Base-by-base conservation (phyloP, 1,140 invertebrate genomes). In the Macrosteles quadrilineatus region DNA sequence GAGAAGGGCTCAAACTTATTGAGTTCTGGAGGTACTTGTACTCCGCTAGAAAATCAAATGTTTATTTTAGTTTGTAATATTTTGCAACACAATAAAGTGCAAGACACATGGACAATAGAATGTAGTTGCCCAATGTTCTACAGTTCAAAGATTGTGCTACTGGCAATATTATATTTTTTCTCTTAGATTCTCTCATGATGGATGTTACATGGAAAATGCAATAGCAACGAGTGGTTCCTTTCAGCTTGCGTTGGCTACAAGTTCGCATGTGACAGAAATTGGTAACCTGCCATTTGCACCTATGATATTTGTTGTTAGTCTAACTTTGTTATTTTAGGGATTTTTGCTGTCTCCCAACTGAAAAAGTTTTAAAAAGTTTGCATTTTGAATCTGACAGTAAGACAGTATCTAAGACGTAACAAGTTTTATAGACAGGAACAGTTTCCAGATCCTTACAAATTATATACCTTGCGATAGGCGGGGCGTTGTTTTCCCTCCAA, bases 1-100 rank as follows among this genome's bases (percentile, higher is more conserved):
- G 55, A 59, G 55, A 59, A 59, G 25, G 55, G 55, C 12, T 59
- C 23, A 23, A 59, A 59, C 21, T 59, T 59, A 23, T 59, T 59
- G 12, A 59, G 55, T n/a, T 59, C 55, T n/a, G 55, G 55, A 14
- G 55, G 55, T 11, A 59, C 55, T 29, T 59, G 21, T 11, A 59
- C 55, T 21, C 55, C 55, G 27, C 55, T 59, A 25, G 1, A 59
- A 59, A 2, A 50, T 9, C 14, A 17, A 50, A n/a, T n/a, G n/a
- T n/a, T n/a, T n/a, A n/a, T n/a, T n/a, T n/a, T n/a, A n/a, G n/a
- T n/a, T n/a, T n/a, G n/a, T n/a, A n/a, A n/a, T n/a, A n/a, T n/a
- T n/a, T n/a, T n/a, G n/a, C n/a, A n/a, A n/a, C n/a, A n/a, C n/a
- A n/a, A n/a, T n/a, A n/a, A n/a, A n/a, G n/a, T n/a, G n/a, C n/a